Evolutionary conservation across 1,140 invertebrate genomes (phyloP).

Genomic region (Drosophila pseudoobscura): DNA sequence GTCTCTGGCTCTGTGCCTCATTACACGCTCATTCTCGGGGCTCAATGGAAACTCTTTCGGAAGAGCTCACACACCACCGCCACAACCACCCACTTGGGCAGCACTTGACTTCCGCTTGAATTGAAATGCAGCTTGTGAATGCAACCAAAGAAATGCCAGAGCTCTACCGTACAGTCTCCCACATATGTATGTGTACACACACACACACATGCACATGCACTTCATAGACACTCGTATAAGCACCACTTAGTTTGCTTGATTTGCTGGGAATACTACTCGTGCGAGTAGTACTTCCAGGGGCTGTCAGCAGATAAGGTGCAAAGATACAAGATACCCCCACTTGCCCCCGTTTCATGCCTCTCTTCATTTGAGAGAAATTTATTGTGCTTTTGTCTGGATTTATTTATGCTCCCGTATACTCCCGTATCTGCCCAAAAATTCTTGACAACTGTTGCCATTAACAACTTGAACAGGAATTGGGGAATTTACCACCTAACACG

Average conservation of each 20-base stretch:
- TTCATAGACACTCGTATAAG: slow-evolving; percentile 32
- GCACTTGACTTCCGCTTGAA: slow-evolving; percentile 68
- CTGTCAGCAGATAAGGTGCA: slow-evolving; percentile 38
- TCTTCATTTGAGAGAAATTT: slow-evolving; percentile 40
- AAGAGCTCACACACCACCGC: slow-evolving; percentile 9
- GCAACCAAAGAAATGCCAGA: slow-evolving; percentile 46
- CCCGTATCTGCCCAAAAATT: slow-evolving; percentile 29
- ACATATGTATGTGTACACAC: slow-evolving; percentile 7
- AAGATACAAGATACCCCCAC: not conserved
- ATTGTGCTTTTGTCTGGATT: slow-evolving; percentile 30
- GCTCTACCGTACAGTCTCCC: not conserved
- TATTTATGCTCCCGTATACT: slow-evolving; percentile 55
- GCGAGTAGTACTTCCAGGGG: slow-evolving; percentile 17
- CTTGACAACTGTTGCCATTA: slow-evolving; percentile 80
- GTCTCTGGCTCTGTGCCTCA: slow-evolving; percentile 47
- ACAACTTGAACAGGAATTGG: slow-evolving; percentile 56
- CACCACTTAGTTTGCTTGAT: slow-evolving; percentile 72
- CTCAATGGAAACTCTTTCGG: slow-evolving; percentile 64
- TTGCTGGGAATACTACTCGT: slow-evolving; percentile 48
- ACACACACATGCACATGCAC: slow-evolving; percentile 18
- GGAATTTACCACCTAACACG: slow-evolving; percentile 36
- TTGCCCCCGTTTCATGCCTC: slow-evolving; percentile 17
- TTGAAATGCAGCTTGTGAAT: slow-evolving; percentile 64
- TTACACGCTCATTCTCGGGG: slow-evolving; percentile 45
- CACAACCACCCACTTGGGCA: slow-evolving; percentile 53